These are phyloP conservation scores for Sapajus apella DNA, from an alignment of 2,113 vertebrate genomes.

Conservation along the genomic window DNA sequence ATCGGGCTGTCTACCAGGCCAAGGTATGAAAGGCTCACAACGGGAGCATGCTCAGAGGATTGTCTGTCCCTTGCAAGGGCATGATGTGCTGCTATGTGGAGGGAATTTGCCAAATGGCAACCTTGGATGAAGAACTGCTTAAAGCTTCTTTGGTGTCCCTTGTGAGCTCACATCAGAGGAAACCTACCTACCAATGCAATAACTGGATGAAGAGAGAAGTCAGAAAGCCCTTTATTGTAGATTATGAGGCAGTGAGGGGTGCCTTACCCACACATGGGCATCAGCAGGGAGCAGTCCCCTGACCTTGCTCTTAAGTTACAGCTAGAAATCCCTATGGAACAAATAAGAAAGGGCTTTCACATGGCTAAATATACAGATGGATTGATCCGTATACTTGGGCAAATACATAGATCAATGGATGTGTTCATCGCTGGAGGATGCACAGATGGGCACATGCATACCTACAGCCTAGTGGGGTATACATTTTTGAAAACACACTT, in stretches of 20 bases:
- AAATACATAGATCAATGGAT: no score
- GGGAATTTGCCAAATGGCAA: no score
- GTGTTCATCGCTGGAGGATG: background rate
- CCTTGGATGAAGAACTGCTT: background rate
- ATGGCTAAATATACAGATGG: no score
- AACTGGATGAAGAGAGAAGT: background rate
- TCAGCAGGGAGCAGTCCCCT: background rate
- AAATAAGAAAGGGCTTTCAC: background rate
- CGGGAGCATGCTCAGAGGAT: background rate
- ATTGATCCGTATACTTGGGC: background rate
- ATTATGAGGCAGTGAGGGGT: background rate
- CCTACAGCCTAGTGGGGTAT: background rate
- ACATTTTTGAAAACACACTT: background rate
- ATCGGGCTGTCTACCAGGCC: fast-evolving
- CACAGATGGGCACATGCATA: background rate
- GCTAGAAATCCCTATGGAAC: background rate
- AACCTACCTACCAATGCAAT: background rate
- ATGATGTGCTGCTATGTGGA: fast-evolving
- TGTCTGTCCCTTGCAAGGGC: background rate
- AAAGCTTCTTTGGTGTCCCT: background rate
- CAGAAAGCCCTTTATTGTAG: background rate
- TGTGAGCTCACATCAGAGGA: background rate
- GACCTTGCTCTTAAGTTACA: background rate
- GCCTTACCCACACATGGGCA: fast-evolving
- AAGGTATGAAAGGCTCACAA: fast-evolving